Evolutionary conservation across 53 echinoderm and acorn worm species (phyloP).

Genomic region (Temnopleurus reevesii): DNA sequence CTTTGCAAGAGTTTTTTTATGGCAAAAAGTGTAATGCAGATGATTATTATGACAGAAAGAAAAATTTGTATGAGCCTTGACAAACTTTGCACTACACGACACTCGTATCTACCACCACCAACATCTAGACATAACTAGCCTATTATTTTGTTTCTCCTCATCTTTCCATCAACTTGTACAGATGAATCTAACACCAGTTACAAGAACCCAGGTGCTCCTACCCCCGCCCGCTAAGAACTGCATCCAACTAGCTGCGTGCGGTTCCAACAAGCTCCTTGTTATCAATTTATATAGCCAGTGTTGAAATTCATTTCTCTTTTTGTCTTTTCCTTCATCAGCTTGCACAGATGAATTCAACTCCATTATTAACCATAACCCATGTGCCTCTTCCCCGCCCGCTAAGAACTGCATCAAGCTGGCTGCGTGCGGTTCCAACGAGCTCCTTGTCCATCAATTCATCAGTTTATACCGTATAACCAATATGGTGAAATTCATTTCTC

Average conservation of each 20-base stretch:
- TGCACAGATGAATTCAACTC: neutral
- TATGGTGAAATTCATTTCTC: no score
- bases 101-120: no score
- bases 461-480: neutral
- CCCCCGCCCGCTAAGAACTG: conserved; percentile 89
- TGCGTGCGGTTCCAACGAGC: conserved; percentile 69
- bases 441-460: neutral
- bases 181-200: neutral
- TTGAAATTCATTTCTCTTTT: neutral
- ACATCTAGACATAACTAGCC: no score
- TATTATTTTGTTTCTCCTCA: neutral
- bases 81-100: no score
- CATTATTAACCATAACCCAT: conserved; percentile 4
- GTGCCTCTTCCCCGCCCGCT: conserved; percentile 68
- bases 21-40: no score
- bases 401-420: conserved; percentile 93
- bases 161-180: neutral
- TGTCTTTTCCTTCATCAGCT: neutral
- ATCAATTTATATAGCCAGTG: no score
- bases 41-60: no score
- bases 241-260: conserved; percentile 90
- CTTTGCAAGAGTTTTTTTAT: no score
- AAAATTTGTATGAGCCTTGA: no score
- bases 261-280: conserved; percentile 71
- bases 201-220: conserved; percentile 51